Evolutionary conservation across 2,888 invertebrate species (phyloP), one percentile per base, ranked within the genome.

Genomic region (Nematopogon swammerdamellus): DNA sequence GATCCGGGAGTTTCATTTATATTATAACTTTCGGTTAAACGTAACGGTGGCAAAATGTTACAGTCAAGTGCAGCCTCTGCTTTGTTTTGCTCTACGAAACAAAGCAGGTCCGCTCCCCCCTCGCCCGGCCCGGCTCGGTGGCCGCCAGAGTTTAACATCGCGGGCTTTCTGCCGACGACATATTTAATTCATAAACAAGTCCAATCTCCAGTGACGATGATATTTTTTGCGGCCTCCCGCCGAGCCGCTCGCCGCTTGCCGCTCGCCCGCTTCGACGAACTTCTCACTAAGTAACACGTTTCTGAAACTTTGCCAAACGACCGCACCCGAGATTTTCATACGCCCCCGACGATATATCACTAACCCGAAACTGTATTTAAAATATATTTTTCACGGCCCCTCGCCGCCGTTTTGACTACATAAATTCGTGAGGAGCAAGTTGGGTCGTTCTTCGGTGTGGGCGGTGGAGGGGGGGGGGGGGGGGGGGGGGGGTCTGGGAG

Each of bases 341-440:
- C 59, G 52, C 58, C 58, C 52, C 55, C 50, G 52, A 11, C 57
- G 53, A 58, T 63, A 61, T 58, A 60, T 62, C 61, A 63, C 57
- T 17, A n/a, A 14, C 47, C 18, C 18, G 16, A 56, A 57, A 57
- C 57, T 60, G 59, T 60, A 62, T 63, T 63, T 49, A 62, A 64
- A 63, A 64, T 66, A 64, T 60, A 63, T 62, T 62, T 62, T 63
- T 63, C 61, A 61, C 55, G 54, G 58, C 56, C 57, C 58, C 5
- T n/a, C n/a, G 25, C 25, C 25, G 5, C 5, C 25, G 25, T 10
- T 4, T 25, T 25, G 25, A 10, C 25, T 6, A 25, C 60, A 60
- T 64, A 63, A 64, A 65, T 66, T 60, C 60, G 62, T 61, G 61
- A 61, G 57, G 60, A 60, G 60, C 60, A 60, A 60, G 60, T 61